Base-by-base conservation (phyloP, 2,797 vertebrate genomes). In the Sphenodon punctatus region DNA sequence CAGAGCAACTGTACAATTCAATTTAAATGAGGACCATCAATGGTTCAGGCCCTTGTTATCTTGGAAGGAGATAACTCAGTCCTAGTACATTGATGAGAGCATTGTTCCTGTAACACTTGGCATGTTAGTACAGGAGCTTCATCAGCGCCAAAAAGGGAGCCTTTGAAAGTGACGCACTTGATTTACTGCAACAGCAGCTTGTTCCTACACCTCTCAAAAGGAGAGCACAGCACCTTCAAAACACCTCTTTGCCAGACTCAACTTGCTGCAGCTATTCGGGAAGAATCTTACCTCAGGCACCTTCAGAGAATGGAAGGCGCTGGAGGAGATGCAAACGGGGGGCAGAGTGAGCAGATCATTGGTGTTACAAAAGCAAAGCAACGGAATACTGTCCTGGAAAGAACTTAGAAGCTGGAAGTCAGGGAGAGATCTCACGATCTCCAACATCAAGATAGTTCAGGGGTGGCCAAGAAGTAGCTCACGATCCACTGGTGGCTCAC, bases 61-160 rank as follows among this genome's bases (percentile, higher is more conserved):
- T n/a, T n/a, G n/a, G n/a, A n/a, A n/a, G n/a, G n/a, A n/a, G 43
- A 67, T 61, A 27, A 69, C n/a, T 27, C 0, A 0, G 8, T 43
- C 53, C 8, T 27, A 39, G 36, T 23, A 46, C 46, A 25, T 46
- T 14, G 46, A 11, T 14, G 11, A 49, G 49, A 55, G 22, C 46
- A 58, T 45, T 78, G 22, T 41, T 45, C 38, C 27, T 15, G 23
- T 16, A 67, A 55, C n/a, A 66, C 10, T 13, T 59, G 66, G 53
- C 42, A 3, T 23, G 22, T 60, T n/a, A 5, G 51, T 4, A 19
- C 36, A 45, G 41, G 45, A 76, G n/a, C 6, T 55, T 51, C n/a
- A 14, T 4, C 22, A 27, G 49, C 51, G 25, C 13, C 51, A 27
- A 32, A 39, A 32, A 27, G 55, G 27, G 36, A 85, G 56, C 46